Conservation (phyloP, 2,113 vertebrate genomes). For the Elgaria multicarinata region DNA sequence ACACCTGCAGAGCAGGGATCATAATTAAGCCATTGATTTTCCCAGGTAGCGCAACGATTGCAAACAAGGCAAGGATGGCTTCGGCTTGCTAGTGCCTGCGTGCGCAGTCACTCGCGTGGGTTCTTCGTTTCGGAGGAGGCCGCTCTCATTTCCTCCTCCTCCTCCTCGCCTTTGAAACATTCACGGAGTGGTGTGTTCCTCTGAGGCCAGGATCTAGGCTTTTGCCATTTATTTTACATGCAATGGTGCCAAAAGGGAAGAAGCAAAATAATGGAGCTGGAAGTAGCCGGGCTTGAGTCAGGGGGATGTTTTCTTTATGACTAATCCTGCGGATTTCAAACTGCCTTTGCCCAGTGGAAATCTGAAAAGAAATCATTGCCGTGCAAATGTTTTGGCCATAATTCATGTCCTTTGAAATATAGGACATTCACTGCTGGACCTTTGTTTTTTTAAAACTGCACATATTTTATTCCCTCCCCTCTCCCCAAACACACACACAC, state of each 20-base stretch:
- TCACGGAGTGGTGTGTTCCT: neutral
- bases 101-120: neutral
- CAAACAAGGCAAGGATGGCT: neutral
- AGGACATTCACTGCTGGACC: neutral
- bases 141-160: too few species aligned
- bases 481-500: too few species aligned
- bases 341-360: neutral
- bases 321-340: slow-evolving; percentile 25
- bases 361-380: neutral
- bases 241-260: neutral
- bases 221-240: neutral
- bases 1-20: neutral
- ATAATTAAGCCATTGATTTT: neutral
- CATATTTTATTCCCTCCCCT: neutral
- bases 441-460: neutral
- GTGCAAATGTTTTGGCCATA: neutral
- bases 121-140: neutral
- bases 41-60: neutral
- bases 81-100: neutral
- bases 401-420: neutral
- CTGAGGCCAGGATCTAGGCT: neutral
- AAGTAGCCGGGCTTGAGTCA: slow-evolving; percentile 11
- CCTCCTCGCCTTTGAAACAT: neutral
- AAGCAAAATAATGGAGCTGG: neutral
- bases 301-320: neutral